Conservation (phyloP, 2,888 invertebrate species). For the Drosophila prostipennis region DNA sequence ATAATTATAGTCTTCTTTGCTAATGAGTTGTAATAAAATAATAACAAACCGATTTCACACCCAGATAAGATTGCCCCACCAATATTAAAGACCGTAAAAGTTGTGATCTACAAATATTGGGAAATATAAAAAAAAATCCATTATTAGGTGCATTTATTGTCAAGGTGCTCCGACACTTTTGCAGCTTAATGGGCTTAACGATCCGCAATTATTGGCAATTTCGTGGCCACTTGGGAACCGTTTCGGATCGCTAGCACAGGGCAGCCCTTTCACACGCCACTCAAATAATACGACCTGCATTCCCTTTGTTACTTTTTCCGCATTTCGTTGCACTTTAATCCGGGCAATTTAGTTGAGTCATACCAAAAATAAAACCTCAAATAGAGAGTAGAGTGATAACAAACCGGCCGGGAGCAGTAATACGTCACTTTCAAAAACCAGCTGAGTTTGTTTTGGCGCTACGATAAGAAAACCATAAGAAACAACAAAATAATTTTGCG, state of each 20-base stretch:
- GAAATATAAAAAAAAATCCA: slow-evolving; percentile 5
- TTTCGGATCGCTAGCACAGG: slow-evolving; percentile 8
- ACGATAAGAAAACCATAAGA: slow-evolving; percentile 31
- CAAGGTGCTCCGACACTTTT: slow-evolving; percentile 19
- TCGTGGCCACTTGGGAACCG: slow-evolving; percentile 22
- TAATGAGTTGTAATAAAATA: slow-evolving; percentile 8
- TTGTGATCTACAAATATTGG: background rate
- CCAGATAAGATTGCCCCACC: background rate
- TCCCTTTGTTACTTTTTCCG: slow-evolving; percentile 1
- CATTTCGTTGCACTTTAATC: slow-evolving; percentile 11
- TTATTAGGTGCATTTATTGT: slow-evolving; percentile 13
- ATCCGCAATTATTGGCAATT: slow-evolving; percentile 33
- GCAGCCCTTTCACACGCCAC: slow-evolving; percentile 35
- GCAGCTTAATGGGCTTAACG: slow-evolving; percentile 13
- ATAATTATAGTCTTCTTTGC: background rate
- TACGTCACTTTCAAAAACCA: slow-evolving; percentile 31
- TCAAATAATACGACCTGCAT: slow-evolving; percentile 30
- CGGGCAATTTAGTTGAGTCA: slow-evolving; percentile 23
- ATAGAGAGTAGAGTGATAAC: slow-evolving; percentile 7
- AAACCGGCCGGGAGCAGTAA: slow-evolving; percentile 7
- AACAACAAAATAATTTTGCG: background rate
- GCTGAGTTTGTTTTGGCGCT: slow-evolving; percentile 37
- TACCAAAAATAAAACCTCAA: background rate
- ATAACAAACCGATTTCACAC: slow-evolving; percentile 12
- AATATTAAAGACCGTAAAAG: background rate